Evolutionary conservation across 2,888 invertebrate genomes (phyloP).

Genomic region (Timema cristinae): DNA sequence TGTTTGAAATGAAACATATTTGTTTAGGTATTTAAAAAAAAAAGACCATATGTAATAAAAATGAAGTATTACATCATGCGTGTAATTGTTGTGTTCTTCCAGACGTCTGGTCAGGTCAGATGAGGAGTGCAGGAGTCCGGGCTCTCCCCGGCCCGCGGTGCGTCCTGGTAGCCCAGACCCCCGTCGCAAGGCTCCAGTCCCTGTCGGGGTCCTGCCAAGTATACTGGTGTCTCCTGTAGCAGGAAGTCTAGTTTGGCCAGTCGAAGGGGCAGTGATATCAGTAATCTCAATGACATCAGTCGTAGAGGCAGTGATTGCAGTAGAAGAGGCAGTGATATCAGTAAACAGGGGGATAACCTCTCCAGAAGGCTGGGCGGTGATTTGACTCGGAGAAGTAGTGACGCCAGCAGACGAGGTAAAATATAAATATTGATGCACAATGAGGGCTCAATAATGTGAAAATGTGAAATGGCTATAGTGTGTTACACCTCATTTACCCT

Average conservation of each 20-base stretch:
- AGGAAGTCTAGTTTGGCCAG: conserved; percentile 37
- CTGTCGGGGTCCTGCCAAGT: conserved; percentile 14
- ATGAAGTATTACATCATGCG: no score
- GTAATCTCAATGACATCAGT: conserved; percentile 21
- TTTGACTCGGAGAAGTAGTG: background rate
- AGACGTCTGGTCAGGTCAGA: no score
- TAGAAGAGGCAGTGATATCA: conserved; percentile 16
- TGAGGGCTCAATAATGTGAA: no score
- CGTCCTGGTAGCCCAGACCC: conserved; percentile 23
- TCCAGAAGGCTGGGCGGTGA: conserved; percentile 16
- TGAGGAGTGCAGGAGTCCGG: background rate
- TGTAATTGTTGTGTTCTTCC: no score
- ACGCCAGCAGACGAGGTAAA: no score
- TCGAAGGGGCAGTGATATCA: conserved; percentile 42
- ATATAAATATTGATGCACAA: no score
- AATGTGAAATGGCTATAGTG: no score
- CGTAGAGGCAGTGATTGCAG: conserved; percentile 22
- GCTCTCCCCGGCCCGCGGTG: background rate
- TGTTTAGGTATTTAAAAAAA: no score
- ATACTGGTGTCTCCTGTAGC: conserved; percentile 23
- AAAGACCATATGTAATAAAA: no score
- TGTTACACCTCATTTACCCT: no score
- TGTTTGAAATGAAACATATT: no score
- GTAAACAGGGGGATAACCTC: background rate
- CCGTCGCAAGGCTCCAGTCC: conserved; percentile 12